Base-by-base conservation (phyloP, 2,113 vertebrate genomes). In the Sylvietta virens region DNA sequence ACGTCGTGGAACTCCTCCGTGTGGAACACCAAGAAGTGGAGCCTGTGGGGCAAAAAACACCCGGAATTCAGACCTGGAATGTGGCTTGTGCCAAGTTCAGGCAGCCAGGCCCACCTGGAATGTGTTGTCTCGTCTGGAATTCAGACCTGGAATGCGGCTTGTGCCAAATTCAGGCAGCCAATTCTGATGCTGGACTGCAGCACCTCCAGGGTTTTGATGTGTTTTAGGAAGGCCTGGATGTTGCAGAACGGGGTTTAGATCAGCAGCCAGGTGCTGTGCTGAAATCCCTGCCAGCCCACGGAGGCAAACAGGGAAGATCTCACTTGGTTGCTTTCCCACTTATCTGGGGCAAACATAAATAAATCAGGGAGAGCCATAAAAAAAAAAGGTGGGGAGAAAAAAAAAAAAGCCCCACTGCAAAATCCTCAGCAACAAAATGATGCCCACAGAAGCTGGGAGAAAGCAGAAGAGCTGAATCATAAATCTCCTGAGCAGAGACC, bases 21-120 rank as follows among this genome's bases (percentile, higher is more conserved):
- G 98, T 99, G 99, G 92, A 99, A 99, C 45, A 99, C 99, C 96
- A 99, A 97, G 97, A 99, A 99, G 84, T 99, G 99, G n/a, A 99
- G 97, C 95, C 99, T 99, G 96, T 0, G 69, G 78, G 17, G 13
- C 56, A 71, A 70, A 65, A 7, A 42, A 35, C 69, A 44, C 9
- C 37, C 0, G 13, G 9, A 30, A 35, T 48, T 91, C 61, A 84
- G 23, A 33, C 6, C n/a, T 40, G 35, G 33, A 31, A 6, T 3
- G 15, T 0, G 35, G 4, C 12, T 19, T 21, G 26, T 11, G 57
- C 44, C 45, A 10, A 8, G 3, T 40, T 23, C 27, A 15, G 27
- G 35, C 0, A n/a, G 23, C 15, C 14, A 3, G 21, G 39, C 11
- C 40, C 19, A 21, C 42, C 11, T 7, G 31, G 62, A n/a, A 31